Conservation (phyloP, 2,113 vertebrate species). For the Alectura lathami region DNA sequence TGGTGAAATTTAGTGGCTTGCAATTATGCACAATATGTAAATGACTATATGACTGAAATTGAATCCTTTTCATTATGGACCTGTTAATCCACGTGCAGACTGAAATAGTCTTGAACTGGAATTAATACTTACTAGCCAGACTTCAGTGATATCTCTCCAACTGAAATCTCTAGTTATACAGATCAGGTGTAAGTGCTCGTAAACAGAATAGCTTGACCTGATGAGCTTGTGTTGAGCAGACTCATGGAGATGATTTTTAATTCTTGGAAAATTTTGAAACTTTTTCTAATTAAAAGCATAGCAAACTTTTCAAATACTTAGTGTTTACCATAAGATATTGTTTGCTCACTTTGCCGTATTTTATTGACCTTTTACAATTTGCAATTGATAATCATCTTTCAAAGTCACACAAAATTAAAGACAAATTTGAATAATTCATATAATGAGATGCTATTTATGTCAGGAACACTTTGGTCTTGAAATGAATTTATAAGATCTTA, state of each 20-base stretch:
- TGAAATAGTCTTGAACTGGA: constrained; percentile 26
- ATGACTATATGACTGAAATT: neutral
- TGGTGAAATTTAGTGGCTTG: neutral
- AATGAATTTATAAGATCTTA: neutral
- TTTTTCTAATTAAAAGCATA: neutral
- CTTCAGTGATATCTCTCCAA: neutral
- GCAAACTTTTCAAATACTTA: neutral
- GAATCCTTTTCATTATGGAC: neutral
- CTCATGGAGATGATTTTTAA: neutral
- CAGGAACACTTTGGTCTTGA: neutral
- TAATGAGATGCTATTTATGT: neutral
- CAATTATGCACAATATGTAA: neutral
- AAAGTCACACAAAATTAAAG: neutral
- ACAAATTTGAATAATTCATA: neutral
- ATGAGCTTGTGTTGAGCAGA: neutral
- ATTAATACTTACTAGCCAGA: neutral
- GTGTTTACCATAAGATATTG: neutral
- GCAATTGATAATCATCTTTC: neutral
- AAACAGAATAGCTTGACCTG: neutral
- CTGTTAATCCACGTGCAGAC: neutral
- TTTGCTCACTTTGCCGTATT: neutral
- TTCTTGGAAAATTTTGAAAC: neutral
- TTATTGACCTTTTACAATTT: neutral
- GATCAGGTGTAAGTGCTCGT: neutral
- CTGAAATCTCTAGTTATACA: neutral